Evolutionary conservation across 2,888 invertebrate species (phyloP).

Genomic region (Trichopria drosophilae): DNA sequence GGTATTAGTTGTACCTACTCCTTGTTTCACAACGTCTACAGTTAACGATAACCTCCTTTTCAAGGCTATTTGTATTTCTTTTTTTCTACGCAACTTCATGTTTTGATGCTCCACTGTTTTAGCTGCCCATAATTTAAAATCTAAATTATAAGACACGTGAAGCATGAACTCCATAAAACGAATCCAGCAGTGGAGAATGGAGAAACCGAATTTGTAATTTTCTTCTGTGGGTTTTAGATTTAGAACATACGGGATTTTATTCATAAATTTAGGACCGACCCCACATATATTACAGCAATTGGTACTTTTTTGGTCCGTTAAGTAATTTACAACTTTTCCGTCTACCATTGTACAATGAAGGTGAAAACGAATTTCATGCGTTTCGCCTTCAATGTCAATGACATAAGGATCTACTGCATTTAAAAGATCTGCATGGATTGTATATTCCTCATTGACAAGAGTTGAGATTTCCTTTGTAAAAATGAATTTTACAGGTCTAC

Average conservation of each 20-base stretch:
- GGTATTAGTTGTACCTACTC: slow-evolving; percentile 12
- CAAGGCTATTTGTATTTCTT: slow-evolving; percentile 6
- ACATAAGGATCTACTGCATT: slow-evolving; percentile 1
- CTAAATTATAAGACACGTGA: slow-evolving; percentile 5
- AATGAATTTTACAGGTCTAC: slow-evolving; percentile 18
- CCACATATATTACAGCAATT: slow-evolving; percentile 20
- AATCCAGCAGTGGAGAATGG: slow-evolving; percentile 8
- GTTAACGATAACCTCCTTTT: slow-evolving; percentile 12
- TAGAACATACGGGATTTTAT: slow-evolving; percentile 9
- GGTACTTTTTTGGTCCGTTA: slow-evolving; percentile 10
- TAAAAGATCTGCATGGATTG: slow-evolving; percentile 7
- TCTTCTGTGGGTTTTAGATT: slow-evolving; percentile 9
- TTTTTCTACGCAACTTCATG: slow-evolving; percentile 14
- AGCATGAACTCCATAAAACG: slow-evolving; percentile 14
- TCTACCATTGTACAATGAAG: slow-evolving; percentile 24
- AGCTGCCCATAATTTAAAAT: slow-evolving; percentile 3
- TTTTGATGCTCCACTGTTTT: slow-evolving; percentile 1
- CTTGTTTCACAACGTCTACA: slow-evolving; percentile 21
- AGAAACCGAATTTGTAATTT: slow-evolving; percentile 15
- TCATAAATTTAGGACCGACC: slow-evolving; percentile 12
- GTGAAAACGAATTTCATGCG: too few relatives aligned
- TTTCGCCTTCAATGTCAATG: not conserved
- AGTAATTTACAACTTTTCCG: slow-evolving; percentile 16
- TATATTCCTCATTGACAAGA: slow-evolving; percentile 9
- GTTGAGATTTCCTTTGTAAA: slow-evolving; percentile 17